These are phyloP conservation scores for Chascanopsetta lugubris DNA, from an alignment of 2,113 vertebrate genomes.

Conservation along the genomic window DNA sequence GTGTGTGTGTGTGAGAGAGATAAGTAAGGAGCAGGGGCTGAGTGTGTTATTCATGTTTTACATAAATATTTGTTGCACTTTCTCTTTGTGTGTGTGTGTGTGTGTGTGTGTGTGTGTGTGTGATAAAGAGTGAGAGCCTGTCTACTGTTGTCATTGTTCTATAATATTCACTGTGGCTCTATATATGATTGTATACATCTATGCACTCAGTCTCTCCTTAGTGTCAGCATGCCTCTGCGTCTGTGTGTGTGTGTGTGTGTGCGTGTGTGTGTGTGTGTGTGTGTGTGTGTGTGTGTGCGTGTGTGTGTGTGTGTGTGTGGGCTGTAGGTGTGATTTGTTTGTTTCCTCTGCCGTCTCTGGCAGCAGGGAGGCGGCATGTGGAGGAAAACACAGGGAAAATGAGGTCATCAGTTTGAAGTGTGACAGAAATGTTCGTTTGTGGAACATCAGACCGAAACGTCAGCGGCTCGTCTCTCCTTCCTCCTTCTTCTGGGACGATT, in stretches of 20 bases:
- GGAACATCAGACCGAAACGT: slow-evolving; percentile 41
- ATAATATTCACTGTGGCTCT: not conserved
- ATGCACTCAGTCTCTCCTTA: not conserved
- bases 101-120: not conserved
- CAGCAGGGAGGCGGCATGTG: slow-evolving; percentile 57
- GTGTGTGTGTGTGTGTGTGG: slow-evolving; percentile 4
- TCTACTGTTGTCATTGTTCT: not conserved
- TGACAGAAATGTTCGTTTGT: slow-evolving; percentile 61
- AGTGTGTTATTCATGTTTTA: too few species aligned
- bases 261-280: slow-evolving; percentile 14
- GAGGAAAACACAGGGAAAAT: slow-evolving; percentile 52
- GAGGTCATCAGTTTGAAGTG: slow-evolving; percentile 66
- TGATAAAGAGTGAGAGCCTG: not conserved
- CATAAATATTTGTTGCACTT: too few species aligned
- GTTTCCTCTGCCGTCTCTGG: slow-evolving; percentile 51
- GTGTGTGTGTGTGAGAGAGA: slow-evolving; percentile 1
- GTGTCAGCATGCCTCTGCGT: not conserved
- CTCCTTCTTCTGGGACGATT: slow-evolving; percentile 38
- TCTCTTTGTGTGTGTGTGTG: slow-evolving; percentile 3
- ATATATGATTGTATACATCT: not conserved
- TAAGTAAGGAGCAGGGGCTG: too few species aligned
- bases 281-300: slow-evolving; percentile 25
- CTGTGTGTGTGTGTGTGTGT: slow-evolving; percentile 9
- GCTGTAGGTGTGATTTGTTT: slow-evolving; percentile 43
- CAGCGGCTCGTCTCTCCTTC: slow-evolving; percentile 21